Base-by-base conservation (phyloP, 2,797 vertebrate genomes). In the Rhynchonycteris naso region DNA sequence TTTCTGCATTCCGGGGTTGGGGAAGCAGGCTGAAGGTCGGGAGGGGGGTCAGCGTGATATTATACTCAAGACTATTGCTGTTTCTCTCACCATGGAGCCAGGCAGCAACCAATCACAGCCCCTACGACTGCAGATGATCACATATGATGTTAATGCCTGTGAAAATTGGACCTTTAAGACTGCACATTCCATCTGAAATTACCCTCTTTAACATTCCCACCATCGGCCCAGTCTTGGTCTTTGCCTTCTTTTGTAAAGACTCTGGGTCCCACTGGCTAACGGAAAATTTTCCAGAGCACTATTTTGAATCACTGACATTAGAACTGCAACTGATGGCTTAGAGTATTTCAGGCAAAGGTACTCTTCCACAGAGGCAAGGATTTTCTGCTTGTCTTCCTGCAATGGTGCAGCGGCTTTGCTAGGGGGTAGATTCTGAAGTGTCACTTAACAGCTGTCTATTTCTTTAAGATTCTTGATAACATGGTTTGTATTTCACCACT, bases 401-500 rank as follows among this genome's bases (percentile, higher is more conserved):
- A 95, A 96, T 96, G 97, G 90, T 71, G 91, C 84, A 47, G 93
- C 63, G 86, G 95, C 96, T 97, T 98, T 97, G 97, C 97, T 97
- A 97, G 95, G 15, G 97, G 97, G 97, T 66, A 22, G 88, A 98
- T 98, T 98, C 97, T 97, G 97, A 98, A 97, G 97, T 97, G 98
- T 98, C 98, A 97, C 97, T 97, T 98, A 97, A 97, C 96, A 97
- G 98, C 97, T 96, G 93, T 97, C 97, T 97, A 96, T 98, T 98
- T 98, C 97, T 97, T 98, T 98, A 97, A 98, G 97, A 97, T 97
- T 87, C 96, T 88, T 97, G 98, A 98, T 97, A 98, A 95, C 54
- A 5, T 61, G 96, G 96, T 97, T 98, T 97, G 95, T 96, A 97
- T 98, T 98, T 98, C 94, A 96, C 86, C 91, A 82, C 97, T 98